Evolutionary conservation across 2,113 vertebrate species (phyloP), one percentile per base, ranked within the genome.

Genomic region (Phyllostomus hastatus): DNA sequence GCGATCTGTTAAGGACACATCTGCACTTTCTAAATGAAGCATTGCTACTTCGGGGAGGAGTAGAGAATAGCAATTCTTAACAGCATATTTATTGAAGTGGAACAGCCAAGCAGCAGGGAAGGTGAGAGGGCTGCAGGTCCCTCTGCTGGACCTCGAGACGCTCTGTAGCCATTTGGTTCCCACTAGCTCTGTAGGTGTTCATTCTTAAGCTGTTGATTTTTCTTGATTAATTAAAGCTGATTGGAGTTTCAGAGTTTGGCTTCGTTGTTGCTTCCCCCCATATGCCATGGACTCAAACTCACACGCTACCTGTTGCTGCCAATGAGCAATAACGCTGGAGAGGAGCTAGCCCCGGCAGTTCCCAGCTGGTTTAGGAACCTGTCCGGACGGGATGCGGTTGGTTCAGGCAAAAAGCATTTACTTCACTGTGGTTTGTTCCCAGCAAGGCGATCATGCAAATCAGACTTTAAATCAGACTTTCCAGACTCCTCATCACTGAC

Each of bases 211-310:
- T n/a, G 54, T 41, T 91, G 93, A 57, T 76, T 91, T 95, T 95
- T 89, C 93, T 84, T 57, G 86, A 72, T 75, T 96, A 96, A 98
- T 94, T 96, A 94, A 81, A 92, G 59, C 61, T 24, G 79, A 95
- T 38, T 41, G 57, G 88, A 83, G 78, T 69, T 93, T 88, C 28
- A 24, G 82, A 75, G 83, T 48, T 90, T 48, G 80, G 24, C 69
- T 79, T 92, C 80, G 24, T 22, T 76, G 82, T 67, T 52, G 35
- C 72, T 73, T 70, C 28, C 35, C 24, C 15, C 54, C 16, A 12
- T 93, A 73, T 88, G 78, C 75, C 86, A 64, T 20, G 64, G 67
- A 50, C 67, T 84, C 59, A n/a, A 35, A 3, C 35, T 80, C 75
- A 41, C 59, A 33, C 4, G 33, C 84, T 46, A n/a, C 80, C 88